Evolutionary conservation across 2,797 vertebrate species (phyloP).

Genomic region (Kryptolebias ocellatus): DNA sequence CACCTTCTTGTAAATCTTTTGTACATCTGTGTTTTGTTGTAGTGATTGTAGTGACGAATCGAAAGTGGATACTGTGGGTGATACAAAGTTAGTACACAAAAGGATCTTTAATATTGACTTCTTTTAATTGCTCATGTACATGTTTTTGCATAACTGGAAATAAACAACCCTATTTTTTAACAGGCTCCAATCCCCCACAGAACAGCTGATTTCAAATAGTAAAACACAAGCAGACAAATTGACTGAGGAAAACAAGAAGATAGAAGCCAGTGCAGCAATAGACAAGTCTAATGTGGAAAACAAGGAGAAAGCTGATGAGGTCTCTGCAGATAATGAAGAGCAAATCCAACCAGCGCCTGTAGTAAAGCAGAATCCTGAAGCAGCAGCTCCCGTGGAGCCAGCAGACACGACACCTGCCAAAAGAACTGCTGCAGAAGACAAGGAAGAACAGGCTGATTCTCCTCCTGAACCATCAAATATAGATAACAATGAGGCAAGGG

Average conservation of each 20-base stretch:
- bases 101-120: conserved; percentile 12
- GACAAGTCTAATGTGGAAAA: not conserved
- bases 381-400: conserved; percentile 1
- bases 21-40: conserved; percentile 15
- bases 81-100: conserved; percentile 50
- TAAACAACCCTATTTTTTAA: conserved; percentile 25
- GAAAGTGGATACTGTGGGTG: conserved; percentile 15
- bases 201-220: conserved; percentile 18
- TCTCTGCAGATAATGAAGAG: conserved; percentile 15
- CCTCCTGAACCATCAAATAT: not conserved
- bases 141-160: conserved; percentile 25
- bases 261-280: not conserved
- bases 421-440: conserved; percentile 15
- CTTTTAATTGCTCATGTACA: conserved; percentile 7
- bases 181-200: conserved; percentile 38
- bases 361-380: conserved; percentile 10
- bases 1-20: conserved; percentile 7
- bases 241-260: conserved; percentile 17
- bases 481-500: conserved; percentile 1
- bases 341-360: not conserved
- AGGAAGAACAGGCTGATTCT: conserved; percentile 2
- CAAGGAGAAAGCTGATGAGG: not conserved
- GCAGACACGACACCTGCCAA: conserved; percentile 9
- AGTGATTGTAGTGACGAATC: conserved; percentile 34
- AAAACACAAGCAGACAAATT: conserved; percentile 6